Percentiles rank a stretch among this genome's conserved stretches.
Evolutionary conservation across 2,797 vertebrate species (phyloP).

Genomic region (Trachurus trachurus): DNA sequence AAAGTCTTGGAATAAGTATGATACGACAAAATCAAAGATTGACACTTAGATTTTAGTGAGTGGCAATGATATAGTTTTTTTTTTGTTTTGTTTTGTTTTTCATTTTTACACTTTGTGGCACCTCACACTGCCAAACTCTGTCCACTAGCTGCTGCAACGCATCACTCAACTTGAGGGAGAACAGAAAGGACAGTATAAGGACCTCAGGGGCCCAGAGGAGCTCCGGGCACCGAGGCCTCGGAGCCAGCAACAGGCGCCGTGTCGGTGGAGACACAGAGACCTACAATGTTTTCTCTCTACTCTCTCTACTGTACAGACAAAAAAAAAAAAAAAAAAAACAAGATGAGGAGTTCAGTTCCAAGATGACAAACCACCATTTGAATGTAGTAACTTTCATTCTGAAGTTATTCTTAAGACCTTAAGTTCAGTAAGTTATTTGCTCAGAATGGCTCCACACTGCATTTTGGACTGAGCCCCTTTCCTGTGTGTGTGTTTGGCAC

Average conservation of each 20-base stretch:
- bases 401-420: constrained; percentile 41
- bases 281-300: constrained; percentile 24
- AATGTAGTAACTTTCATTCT: constrained; percentile 4
- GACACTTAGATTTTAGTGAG: constrained; percentile 1
- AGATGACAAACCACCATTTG: constrained; percentile 31
- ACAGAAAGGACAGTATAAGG: constrained; percentile 21
- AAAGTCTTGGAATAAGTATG: constrained; percentile 18
- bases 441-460: constrained; percentile 41
- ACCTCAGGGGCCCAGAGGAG: constrained; percentile 17
- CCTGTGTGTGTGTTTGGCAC: constrained; percentile 77
- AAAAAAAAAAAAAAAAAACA: constrained; percentile 23
- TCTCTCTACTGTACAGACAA: constrained; percentile 34
- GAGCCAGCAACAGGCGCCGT: background rate
- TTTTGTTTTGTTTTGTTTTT: background rate
- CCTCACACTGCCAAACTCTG: constrained; percentile 33
- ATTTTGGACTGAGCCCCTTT: constrained; percentile 43
- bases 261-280: constrained; percentile 16
- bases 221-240: background rate
- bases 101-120: constrained; percentile 14
- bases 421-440: constrained; percentile 24
- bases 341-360: constrained; percentile 34
- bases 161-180: constrained; percentile 41
- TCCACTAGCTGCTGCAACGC: constrained; percentile 21
- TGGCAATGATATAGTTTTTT: background rate
- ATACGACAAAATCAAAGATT: constrained; percentile 15